A percentile compares a stretch with the other conserved stretches of the same genome.
phyloP scores from a whole-genome alignment of 2,797 vertebrate genomes.

The Danio jaintianensis region DNA sequence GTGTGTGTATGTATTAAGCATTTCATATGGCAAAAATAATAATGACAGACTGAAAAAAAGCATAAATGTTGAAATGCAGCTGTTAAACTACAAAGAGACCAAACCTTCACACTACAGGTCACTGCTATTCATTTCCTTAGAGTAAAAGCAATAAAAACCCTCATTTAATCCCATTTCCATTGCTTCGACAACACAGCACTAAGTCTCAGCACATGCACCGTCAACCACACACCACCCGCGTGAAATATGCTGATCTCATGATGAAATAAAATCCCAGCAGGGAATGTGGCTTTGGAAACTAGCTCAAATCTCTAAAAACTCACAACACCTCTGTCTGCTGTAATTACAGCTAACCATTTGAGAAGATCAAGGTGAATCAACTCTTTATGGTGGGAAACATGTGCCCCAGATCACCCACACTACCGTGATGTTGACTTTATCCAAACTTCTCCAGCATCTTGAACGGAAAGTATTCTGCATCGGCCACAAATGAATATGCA shows the following conservation, averaged over 20 bases:
- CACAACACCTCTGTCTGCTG: slow-evolving; percentile 11
- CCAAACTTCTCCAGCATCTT: slow-evolving; percentile 1
- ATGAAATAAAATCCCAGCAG: slow-evolving; percentile 26
- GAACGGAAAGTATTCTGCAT: slow-evolving; percentile 33
- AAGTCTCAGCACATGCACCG: slow-evolving; percentile 44
- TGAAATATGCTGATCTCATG: slow-evolving; percentile 37
- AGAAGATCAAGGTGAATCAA: slow-evolving; percentile 33
- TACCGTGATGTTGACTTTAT: slow-evolving; percentile 7
- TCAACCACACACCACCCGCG: slow-evolving; percentile 13
- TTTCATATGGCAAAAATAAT: slow-evolving; percentile 5
- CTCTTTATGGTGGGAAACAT: slow-evolving; percentile 18
- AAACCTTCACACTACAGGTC: slow-evolving; percentile 45
- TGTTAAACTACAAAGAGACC: slow-evolving; percentile 42
- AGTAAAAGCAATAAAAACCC: slow-evolving; percentile 45
- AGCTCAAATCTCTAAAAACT: slow-evolving; percentile 3
- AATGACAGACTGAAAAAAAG: neutral
- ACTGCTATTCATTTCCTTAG: slow-evolving; percentile 44
- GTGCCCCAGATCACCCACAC: slow-evolving; percentile 10
- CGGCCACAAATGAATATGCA: neutral
- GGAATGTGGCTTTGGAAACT: slow-evolving; percentile 24
- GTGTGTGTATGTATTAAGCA: too few relatives aligned
- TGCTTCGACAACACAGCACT: slow-evolving; percentile 25
- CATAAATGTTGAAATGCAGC: neutral
- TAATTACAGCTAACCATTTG: slow-evolving; percentile 7
- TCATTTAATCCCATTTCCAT: slow-evolving; percentile 34